Base-by-base conservation (phyloP, 23 tunicate species). In the Corella eumyota region DNA sequence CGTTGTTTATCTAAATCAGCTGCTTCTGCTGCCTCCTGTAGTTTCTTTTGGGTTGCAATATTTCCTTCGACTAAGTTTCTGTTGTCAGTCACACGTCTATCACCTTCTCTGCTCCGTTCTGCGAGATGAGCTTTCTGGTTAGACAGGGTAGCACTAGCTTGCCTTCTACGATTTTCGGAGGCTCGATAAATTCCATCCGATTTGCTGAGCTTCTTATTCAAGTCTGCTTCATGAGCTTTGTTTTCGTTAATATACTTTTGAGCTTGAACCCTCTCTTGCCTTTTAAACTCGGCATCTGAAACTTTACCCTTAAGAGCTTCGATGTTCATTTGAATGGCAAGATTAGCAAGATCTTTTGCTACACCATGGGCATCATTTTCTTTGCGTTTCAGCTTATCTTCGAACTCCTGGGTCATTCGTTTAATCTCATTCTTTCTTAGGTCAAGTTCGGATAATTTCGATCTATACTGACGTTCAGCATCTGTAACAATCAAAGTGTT, bases 1-100 rank as follows among this genome's bases (percentile, higher is more conserved):
- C 60, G 37, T 60, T 76, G 77, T 45, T 85, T 85, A 55, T 85
- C 82, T 29, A 76, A 65, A 36, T 75, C 66, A 36, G 76, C 80
- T 1, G 85, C 85, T 31, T 85, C 95, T 24, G 82, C 81, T 55
- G 76, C 95, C 66, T 85, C 95, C 58, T 85, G 82, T 31, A 85
- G 75, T 52, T 85, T 85, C 70, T 77, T 85, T 67, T 85, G 95
- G 26, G 82, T 66, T 4, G 95, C 79, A 36, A 85, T 77, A 64
- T 85, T 85, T 52, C 66, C 65, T 36, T 85, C 95, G 55, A 77
- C 76, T 51, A 66, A 32, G 36, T 85, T 77, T 33, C 81, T 56
- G 47, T 75, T 85, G 59, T 85, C 95, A 48, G 85, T 85, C 5
- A 85, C 85, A 28, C 95, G 73, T 48, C 95, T 49, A 44, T 85